phyloP scores from a whole-genome alignment of 2,797 vertebrate species.

The Enteromius viviparus region DNA sequence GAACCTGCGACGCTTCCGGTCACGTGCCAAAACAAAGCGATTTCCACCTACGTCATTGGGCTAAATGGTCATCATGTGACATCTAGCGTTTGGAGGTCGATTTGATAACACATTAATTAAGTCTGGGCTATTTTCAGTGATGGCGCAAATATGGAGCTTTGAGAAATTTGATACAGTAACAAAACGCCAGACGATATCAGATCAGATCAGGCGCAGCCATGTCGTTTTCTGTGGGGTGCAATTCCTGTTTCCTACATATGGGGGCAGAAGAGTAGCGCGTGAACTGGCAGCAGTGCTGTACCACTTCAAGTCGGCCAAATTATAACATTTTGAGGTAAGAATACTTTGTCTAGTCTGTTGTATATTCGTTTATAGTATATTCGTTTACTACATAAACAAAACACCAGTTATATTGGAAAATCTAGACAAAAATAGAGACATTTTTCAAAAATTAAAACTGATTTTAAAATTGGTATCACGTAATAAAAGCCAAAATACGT shows the following conservation, averaged over 20 bases:
- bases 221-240: background rate
- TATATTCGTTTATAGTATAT: background rate
- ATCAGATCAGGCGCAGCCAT: too few relatives aligned
- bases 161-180: background rate
- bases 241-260: constrained; percentile 13
- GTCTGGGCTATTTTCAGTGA: background rate
- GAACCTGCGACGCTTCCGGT: constrained; percentile 66
- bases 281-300: background rate
- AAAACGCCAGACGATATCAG: background rate
- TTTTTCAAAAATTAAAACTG: background rate
- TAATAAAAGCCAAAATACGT: background rate
- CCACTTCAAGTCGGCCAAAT: background rate
- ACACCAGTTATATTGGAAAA: background rate
- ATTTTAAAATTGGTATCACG: background rate
- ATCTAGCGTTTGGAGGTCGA: constrained; percentile 56
- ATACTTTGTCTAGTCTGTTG: background rate
- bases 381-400: background rate
- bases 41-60: background rate
- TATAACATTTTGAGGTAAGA: background rate
- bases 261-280: constrained; percentile 28
- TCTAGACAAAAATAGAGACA: background rate
- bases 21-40: constrained; percentile 76
- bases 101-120: background rate
- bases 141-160: background rate
- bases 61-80: constrained; percentile 42